Conservation (phyloP, 2,888 invertebrate genomes). For the Sesamia inferens region DNA sequence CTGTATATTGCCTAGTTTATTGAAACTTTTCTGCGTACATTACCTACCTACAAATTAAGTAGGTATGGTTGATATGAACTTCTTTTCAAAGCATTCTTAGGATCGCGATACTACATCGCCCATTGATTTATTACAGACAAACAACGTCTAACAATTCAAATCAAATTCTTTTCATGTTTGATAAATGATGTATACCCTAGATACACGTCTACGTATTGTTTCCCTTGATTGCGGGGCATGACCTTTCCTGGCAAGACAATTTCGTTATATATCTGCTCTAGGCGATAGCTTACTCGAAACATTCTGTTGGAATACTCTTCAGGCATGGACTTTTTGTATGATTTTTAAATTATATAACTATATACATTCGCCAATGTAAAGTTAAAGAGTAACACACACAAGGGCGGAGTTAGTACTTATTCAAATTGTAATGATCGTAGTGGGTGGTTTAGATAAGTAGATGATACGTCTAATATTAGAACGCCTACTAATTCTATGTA, state of each 20-base stretch:
- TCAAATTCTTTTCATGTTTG: slow-evolving; percentile 59
- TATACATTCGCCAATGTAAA: not conserved
- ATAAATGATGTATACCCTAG: slow-evolving; percentile 62
- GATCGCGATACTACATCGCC: not conserved
- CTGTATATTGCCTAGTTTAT: not conserved
- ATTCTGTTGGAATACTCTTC: slow-evolving; percentile 32
- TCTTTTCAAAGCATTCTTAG: not conserved
- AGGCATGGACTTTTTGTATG: slow-evolving; percentile 30
- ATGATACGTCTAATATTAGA: slow-evolving; percentile 34
- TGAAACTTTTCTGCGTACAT: not conserved
- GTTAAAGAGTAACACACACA: slow-evolving; percentile 28
- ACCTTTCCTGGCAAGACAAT: slow-evolving; percentile 54
- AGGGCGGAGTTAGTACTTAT: slow-evolving; percentile 47
- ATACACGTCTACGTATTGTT: slow-evolving; percentile 38
- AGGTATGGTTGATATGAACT: not conserved
- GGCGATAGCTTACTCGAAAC: slow-evolving; percentile 43
- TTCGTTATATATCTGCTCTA: slow-evolving; percentile 52
- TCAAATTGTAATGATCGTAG: slow-evolving; percentile 29
- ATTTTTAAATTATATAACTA: slow-evolving; percentile 48
- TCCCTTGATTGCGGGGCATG: slow-evolving; percentile 50
- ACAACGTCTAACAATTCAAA: slow-evolving; percentile 59
- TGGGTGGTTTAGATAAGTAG: slow-evolving; percentile 42
- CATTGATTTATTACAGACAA: slow-evolving; percentile 58
- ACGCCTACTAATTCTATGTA: slow-evolving; percentile 48
- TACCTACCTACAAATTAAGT: not conserved